phyloP scores from a whole-genome alignment of 1,140 invertebrate genomes.

The Sycobia sp. region DNA sequence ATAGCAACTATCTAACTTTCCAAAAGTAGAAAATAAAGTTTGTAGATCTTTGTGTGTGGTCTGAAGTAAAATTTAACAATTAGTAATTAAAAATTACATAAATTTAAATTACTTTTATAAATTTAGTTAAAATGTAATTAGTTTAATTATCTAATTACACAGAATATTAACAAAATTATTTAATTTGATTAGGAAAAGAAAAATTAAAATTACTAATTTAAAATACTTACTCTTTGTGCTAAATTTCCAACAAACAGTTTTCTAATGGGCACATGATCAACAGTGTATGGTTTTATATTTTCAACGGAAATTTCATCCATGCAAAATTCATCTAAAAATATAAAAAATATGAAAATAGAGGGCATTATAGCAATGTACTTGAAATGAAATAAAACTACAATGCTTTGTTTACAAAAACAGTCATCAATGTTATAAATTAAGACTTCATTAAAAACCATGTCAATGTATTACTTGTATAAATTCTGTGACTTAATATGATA shows the following conservation, averaged over 20 bases:
- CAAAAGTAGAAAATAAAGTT: constrained; percentile 50
- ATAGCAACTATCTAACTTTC: constrained; percentile 51
- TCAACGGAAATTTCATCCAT: constrained; percentile 10
- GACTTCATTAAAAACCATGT: no score
- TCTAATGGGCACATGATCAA: constrained; percentile 52
- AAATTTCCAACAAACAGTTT: constrained; percentile 57
- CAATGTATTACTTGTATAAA: no score
- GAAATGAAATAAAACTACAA: no score
- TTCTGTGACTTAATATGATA: no score
- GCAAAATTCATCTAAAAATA: background rate
- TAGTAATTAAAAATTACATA: no score
- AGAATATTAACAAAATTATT: background rate
- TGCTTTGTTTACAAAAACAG: no score
- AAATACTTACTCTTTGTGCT: constrained; percentile 51
- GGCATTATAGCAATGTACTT: no score
- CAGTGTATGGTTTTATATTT: constrained; percentile 22
- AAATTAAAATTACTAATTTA: no score
- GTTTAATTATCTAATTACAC: background rate
- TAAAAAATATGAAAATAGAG: background rate
- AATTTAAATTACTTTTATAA: background rate
- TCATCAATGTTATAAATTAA: no score
- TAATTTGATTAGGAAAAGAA: no score
- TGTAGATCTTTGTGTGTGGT: constrained; percentile 51
- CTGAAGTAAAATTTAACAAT: constrained; percentile 41
- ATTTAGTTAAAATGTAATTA: background rate